These are phyloP conservation scores for Malurus melanocephalus DNA, from an alignment of 2,113 vertebrate species.

Conservation along the genomic window DNA sequence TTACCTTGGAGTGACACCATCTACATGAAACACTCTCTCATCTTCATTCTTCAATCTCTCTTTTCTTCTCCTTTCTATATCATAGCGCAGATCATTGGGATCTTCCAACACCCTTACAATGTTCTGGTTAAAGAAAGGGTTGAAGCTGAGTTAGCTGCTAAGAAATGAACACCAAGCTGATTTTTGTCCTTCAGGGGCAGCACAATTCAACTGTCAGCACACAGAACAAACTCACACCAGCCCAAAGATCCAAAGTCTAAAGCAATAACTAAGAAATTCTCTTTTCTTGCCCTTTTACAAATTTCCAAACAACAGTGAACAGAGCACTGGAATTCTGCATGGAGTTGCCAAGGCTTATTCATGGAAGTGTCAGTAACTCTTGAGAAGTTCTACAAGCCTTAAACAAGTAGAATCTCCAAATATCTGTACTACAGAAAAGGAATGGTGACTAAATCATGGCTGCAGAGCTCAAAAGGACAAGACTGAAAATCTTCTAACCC, in stretches of 20 bases:
- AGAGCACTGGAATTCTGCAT: neutral
- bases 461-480: neutral
- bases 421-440: neutral
- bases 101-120: slow-evolving; percentile 77
- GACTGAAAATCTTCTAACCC: neutral
- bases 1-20: slow-evolving; percentile 70
- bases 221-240: neutral
- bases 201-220: neutral
- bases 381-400: neutral
- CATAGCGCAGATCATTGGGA: slow-evolving; percentile 90
- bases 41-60: slow-evolving; percentile 86
- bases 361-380: neutral
- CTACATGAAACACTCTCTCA: slow-evolving; percentile 65
- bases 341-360: neutral
- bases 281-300: neutral
- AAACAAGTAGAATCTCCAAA: neutral
- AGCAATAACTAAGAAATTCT: neutral
- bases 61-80: slow-evolving; percentile 92
- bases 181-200: neutral
- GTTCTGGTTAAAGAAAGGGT: slow-evolving; percentile 66
- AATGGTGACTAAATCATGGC: neutral
- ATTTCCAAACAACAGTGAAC: neutral
- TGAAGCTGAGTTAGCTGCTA: neutral
- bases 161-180: neutral
- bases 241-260: neutral